Conservation (phyloP, 2,797 vertebrate genomes). For the Poeciliopsis turneri region DNA sequence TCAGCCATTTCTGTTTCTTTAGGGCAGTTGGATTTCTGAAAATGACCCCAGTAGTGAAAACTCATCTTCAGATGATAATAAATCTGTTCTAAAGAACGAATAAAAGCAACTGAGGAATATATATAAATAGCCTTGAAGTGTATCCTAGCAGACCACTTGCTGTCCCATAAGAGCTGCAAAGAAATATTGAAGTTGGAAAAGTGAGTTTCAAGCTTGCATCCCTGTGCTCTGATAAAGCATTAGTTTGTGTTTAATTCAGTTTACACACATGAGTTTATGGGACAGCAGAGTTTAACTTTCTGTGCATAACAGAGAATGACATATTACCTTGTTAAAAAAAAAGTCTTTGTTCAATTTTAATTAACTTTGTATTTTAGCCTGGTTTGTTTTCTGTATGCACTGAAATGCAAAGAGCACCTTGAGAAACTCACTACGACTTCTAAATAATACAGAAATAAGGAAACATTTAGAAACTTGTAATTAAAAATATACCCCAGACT, state of each 20-base stretch:
- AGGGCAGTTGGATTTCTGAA: background rate
- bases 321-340: constrained; percentile 31
- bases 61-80: background rate
- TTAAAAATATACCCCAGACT: background rate
- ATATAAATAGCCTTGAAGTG: background rate
- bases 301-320: constrained; percentile 29
- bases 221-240: background rate
- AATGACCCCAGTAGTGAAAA: background rate
- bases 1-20: background rate
- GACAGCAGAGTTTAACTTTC: constrained; percentile 6
- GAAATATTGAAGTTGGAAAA: constrained; percentile 3
- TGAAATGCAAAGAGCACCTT: background rate
- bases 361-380: background rate
- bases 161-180: constrained; percentile 10
- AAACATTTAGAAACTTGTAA: background rate
- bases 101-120: background rate
- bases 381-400: background rate
- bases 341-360: background rate
- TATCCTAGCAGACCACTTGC: background rate
- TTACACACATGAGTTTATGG: constrained; percentile 12
- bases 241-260: constrained; percentile 1
- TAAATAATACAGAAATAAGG: background rate
- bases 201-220: constrained; percentile 9
- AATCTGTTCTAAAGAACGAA: background rate
- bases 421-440: background rate